phyloP scores from a whole-genome alignment of 2,113 vertebrate species.

The Steatornis caripensis region DNA sequence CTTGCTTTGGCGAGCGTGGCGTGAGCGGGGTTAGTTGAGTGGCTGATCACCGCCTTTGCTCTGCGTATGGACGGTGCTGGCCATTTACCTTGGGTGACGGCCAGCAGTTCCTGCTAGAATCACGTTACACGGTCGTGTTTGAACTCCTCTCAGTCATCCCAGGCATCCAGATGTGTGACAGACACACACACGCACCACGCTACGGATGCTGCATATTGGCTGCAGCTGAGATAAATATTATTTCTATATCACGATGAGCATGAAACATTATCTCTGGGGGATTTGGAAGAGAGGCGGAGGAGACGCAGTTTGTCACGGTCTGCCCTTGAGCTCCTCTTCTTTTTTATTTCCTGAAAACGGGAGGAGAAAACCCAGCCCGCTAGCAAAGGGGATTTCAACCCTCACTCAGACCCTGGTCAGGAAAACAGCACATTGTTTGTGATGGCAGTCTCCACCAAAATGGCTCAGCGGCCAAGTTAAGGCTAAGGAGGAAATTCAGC shows the following conservation, averaged over 20 bases:
- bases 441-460: neutral
- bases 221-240: constrained; percentile 46
- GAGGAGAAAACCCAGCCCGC: neutral
- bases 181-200: accelerated
- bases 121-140: neutral
- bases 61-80: accelerated
- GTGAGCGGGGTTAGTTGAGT: neutral
- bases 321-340: neutral
- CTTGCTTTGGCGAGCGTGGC: neutral
- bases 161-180: neutral
- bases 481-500: neutral
- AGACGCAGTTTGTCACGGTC: neutral
- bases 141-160: neutral
- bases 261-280: neutral
- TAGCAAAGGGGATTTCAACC: neutral
- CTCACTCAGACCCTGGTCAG: neutral
- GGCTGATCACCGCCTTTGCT: accelerated
- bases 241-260: neutral
- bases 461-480: neutral
- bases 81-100: constrained; percentile 13
- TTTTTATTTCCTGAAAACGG: neutral
- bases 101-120: neutral
- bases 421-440: neutral
- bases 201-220: neutral
- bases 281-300: neutral